phyloP scores from a whole-genome alignment of 1,140 invertebrate genomes.

The Polypedilum vanderplanki region DNA sequence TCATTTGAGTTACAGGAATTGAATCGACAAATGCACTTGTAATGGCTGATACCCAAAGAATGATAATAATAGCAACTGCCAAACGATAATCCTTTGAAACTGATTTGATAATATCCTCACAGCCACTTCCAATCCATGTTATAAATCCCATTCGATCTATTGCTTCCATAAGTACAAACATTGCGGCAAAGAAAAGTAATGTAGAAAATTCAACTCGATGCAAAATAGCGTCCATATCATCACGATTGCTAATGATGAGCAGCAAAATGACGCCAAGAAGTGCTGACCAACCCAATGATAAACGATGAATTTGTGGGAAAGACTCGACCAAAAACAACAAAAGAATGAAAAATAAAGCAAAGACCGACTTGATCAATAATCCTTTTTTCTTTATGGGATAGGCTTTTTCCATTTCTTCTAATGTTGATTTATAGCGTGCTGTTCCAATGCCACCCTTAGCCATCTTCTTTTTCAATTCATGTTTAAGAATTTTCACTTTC shows the following conservation, averaged over 20 bases:
- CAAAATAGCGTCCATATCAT: slow-evolving; percentile 68
- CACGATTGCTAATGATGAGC: slow-evolving; percentile 61
- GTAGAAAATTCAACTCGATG: slow-evolving; percentile 78
- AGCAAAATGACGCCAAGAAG: slow-evolving; percentile 64
- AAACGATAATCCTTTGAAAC: slow-evolving; percentile 54
- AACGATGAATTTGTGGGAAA: slow-evolving; percentile 52
- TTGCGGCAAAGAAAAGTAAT: slow-evolving; percentile 73
- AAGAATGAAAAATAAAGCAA: slow-evolving; percentile 61
- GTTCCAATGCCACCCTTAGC: slow-evolving; percentile 48
- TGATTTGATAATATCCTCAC: slow-evolving; percentile 55
- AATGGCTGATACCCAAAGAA: slow-evolving; percentile 61
- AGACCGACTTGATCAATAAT: slow-evolving; percentile 59
- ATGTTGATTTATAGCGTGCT: slow-evolving; percentile 54
- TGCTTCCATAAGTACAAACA: slow-evolving; percentile 79
- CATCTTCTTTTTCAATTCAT: slow-evolving; percentile 51
- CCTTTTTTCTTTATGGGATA: slow-evolving; percentile 46
- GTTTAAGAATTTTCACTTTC: slow-evolving; percentile 54
- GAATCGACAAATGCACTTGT: slow-evolving; percentile 68
- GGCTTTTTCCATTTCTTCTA: slow-evolving; percentile 55
- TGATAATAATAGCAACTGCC: slow-evolving; percentile 55
- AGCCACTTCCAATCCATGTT: slow-evolving; percentile 60
- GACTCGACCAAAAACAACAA: slow-evolving; percentile 69
- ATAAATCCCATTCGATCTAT: slow-evolving; percentile 62
- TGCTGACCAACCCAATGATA: slow-evolving; percentile 73
- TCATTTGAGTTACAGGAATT: slow-evolving; percentile 68